A percentile compares a stretch with the other conserved stretches of the same genome.
phyloP scores from a whole-genome alignment of 2,797 vertebrate genomes.

The Champsocephalus esox region DNA sequence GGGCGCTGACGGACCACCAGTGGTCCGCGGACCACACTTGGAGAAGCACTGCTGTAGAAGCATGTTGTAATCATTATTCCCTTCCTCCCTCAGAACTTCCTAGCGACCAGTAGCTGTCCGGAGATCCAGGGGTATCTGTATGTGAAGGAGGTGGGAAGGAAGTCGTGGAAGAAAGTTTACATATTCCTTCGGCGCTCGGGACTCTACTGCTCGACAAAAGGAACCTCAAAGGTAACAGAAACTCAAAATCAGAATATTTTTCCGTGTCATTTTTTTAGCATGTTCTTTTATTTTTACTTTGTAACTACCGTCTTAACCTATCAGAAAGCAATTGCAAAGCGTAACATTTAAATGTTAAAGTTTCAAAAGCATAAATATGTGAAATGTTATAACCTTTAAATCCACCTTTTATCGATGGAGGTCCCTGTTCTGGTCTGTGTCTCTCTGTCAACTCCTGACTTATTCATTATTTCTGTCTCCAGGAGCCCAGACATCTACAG shows the following conservation, averaged over 20 bases:
- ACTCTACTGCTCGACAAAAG: slow-evolving; percentile 97
- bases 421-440: slow-evolving; percentile 18
- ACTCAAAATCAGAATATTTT: neutral
- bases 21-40: too few species aligned
- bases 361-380: slow-evolving; percentile 25
- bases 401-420: slow-evolving; percentile 26
- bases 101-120: slow-evolving; percentile 94
- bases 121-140: slow-evolving; percentile 98
- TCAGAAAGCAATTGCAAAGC: slow-evolving; percentile 1
- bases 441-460: slow-evolving; percentile 50
- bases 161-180: slow-evolving; percentile 97
- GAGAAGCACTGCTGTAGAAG: too few species aligned
- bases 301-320: slow-evolving; percentile 16
- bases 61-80: too few species aligned
- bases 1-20: too few species aligned
- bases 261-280: neutral
- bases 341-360: neutral
- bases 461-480: slow-evolving; percentile 66
- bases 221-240: slow-evolving; percentile 91
- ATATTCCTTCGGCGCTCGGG: slow-evolving; percentile 96
- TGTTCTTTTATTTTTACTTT: neutral
- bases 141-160: slow-evolving; percentile 94
- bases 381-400: slow-evolving; percentile 35
- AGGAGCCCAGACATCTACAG: slow-evolving; percentile 98
- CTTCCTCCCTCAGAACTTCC: slow-evolving; percentile 88